These are phyloP conservation scores for Drosophila fulvimacula DNA, from an alignment of 2,888 invertebrate species.

Conservation along the genomic window DNA sequence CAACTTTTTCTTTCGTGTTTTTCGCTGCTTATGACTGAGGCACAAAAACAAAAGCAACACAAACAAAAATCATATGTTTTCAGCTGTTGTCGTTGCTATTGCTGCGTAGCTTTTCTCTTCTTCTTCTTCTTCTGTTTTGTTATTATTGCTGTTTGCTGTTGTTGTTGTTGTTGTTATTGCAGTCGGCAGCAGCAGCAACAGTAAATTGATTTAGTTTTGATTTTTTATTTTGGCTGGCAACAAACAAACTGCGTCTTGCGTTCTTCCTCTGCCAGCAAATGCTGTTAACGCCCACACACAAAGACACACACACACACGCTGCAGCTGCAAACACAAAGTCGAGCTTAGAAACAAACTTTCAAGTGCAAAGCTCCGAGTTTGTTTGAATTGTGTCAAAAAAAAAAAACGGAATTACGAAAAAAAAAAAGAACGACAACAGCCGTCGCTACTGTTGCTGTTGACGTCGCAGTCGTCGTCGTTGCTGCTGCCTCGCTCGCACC, in stretches of 20 bases:
- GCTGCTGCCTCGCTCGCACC: constrained; percentile 67
- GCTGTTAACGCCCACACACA: constrained; percentile 39
- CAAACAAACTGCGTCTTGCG: constrained; percentile 69
- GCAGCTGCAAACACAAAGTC: constrained; percentile 50
- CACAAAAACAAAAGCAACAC: constrained; percentile 67
- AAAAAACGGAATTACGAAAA: constrained; percentile 7
- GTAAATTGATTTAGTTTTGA: constrained; percentile 31
- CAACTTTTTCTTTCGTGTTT: constrained; percentile 5
- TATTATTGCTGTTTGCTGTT: constrained; percentile 26
- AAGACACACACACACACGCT: constrained; percentile 20
- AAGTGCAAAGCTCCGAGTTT: constrained; percentile 62
- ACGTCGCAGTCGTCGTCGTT: constrained; percentile 27
- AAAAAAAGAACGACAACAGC: constrained; percentile 16
- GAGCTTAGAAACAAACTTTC: constrained; percentile 71
- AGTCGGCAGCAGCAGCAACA: constrained; percentile 74
- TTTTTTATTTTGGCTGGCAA: constrained; percentile 41
- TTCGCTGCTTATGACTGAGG: constrained; percentile 29
- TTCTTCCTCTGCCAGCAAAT: constrained; percentile 21
- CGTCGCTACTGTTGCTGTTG: constrained; percentile 44
- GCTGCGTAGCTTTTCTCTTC: constrained; percentile 32
- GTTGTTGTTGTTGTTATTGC: constrained; percentile 34
- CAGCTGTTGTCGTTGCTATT: constrained; percentile 60
- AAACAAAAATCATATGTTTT: constrained; percentile 83
- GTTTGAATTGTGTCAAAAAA: constrained; percentile 70
- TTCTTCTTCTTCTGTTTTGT: constrained; percentile 10